These are phyloP conservation scores for Podargus strigoides DNA, from an alignment of 2,797 vertebrate genomes.

Conservation along the genomic window DNA sequence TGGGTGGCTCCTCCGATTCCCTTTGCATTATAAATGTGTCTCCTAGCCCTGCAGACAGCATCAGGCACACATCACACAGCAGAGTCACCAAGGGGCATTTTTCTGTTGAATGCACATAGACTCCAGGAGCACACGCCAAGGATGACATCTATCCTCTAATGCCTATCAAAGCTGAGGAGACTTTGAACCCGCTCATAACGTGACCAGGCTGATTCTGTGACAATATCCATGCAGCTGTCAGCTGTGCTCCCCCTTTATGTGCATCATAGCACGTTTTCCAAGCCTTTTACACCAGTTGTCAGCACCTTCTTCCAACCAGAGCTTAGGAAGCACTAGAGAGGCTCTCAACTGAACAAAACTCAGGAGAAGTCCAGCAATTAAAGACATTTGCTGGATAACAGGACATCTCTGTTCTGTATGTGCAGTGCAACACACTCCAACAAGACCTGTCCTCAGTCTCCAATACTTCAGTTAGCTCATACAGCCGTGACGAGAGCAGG, in stretches of 20 bases:
- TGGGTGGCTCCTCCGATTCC: constrained; percentile 15
- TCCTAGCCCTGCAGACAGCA: not conserved
- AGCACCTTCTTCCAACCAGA: not conserved
- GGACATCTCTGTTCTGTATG: not conserved
- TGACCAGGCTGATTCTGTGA: not conserved
- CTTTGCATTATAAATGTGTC: constrained; percentile 33
- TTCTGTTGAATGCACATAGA: not conserved
- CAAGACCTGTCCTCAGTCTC: not conserved
- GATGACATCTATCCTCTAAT: not conserved
- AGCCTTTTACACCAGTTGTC: no score
- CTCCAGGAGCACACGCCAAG: not conserved
- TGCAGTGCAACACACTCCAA: not conserved
- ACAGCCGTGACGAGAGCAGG: not conserved
- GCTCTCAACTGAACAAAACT: not conserved
- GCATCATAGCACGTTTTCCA: not conserved
- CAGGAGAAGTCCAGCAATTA: not conserved
- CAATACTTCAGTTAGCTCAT: not conserved
- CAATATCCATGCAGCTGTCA: not conserved
- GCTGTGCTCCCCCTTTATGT: not conserved
- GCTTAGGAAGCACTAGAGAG: not conserved
- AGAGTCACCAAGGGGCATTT: not conserved
- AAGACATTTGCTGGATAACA: not conserved
- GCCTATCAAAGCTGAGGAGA: not conserved
- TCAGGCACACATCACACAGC: not conserved
- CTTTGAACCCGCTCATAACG: fast-evolving